phyloP scores from a whole-genome alignment of 2,113 vertebrate species.

The Fregetta grallaria region DNA sequence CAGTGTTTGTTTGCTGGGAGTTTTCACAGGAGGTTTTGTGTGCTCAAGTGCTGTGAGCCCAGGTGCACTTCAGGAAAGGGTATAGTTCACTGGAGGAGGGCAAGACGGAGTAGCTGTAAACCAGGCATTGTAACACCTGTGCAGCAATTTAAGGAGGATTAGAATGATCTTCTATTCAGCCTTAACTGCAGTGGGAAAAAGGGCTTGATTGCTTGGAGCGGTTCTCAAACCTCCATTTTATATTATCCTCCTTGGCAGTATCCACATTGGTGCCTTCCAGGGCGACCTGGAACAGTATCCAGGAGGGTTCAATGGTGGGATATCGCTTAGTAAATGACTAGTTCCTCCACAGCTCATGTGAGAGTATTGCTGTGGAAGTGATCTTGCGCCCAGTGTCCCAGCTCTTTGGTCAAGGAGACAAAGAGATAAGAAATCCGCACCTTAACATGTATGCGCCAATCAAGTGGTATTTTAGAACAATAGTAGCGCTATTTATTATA shows the following conservation, averaged over 20 bases:
- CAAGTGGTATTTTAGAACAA: conserved; percentile 9
- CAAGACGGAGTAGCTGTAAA: conserved; percentile 19
- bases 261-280: neutral
- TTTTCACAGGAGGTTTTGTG: conserved; percentile 54
- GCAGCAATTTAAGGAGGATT: conserved; percentile 21
- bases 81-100: neutral
- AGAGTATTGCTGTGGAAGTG: neutral
- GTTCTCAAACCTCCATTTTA: conserved; percentile 6
- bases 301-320: neutral
- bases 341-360: conserved; percentile 20
- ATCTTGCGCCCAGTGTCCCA: neutral
- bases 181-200: conserved; percentile 20
- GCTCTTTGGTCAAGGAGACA: neutral
- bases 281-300: neutral
- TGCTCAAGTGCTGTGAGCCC: conserved; percentile 48
- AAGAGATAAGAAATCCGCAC: neutral
- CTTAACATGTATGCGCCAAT: neutral
- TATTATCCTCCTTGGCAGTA: neutral
- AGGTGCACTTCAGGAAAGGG: conserved; percentile 53
- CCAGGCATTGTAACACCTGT: conserved; percentile 50
- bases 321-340: conserved; percentile 1
- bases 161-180: conserved; percentile 14
- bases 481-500: conserved; percentile 15
- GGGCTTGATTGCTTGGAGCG: neutral
- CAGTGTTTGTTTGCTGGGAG: conserved; percentile 29